These are phyloP conservation scores for Chrysemys picta DNA, from an alignment of 2,113 vertebrate species.

Conservation along the genomic window DNA sequence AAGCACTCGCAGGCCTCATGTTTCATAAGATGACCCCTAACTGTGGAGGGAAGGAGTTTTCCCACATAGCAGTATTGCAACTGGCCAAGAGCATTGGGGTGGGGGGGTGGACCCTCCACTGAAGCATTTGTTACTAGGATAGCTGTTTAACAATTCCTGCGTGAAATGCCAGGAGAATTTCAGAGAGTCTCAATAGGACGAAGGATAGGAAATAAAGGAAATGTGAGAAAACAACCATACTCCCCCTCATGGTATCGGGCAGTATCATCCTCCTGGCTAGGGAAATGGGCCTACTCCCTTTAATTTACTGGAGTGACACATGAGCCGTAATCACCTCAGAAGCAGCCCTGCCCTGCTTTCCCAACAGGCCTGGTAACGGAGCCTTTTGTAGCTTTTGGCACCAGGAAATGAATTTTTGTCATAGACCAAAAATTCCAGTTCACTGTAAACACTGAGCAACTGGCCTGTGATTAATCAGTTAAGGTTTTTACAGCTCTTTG, in stretches of 20 bases:
- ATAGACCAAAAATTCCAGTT: slow-evolving; percentile 42
- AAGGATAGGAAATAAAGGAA: neutral
- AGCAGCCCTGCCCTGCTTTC: neutral
- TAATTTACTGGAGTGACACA: neutral
- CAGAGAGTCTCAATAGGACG: rapidly evolving
- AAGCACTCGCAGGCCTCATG: neutral
- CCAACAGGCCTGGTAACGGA: neutral
- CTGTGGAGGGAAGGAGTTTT: neutral
- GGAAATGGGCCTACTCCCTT: neutral
- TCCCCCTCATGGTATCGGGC: neutral
- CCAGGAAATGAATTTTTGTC: slow-evolving; percentile 46
- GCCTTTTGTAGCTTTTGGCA: slow-evolving; percentile 55
- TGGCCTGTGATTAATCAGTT: slow-evolving; percentile 35
- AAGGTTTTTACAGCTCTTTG: slow-evolving; percentile 42
- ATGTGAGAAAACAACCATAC: neutral
- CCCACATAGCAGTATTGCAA: slow-evolving; percentile 21
- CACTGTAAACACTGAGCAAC: slow-evolving; percentile 27
- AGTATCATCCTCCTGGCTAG: neutral
- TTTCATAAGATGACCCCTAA: neutral
- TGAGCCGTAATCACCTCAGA: slow-evolving; percentile 1
- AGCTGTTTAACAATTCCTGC: neutral
- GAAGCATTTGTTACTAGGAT: slow-evolving; percentile 7
- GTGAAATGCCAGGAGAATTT: slow-evolving; percentile 32
- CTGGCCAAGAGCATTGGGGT: rapidly evolving
- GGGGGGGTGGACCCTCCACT: neutral